phyloP scores from a whole-genome alignment of 2,797 vertebrate genomes.

The Coilia nasus region DNA sequence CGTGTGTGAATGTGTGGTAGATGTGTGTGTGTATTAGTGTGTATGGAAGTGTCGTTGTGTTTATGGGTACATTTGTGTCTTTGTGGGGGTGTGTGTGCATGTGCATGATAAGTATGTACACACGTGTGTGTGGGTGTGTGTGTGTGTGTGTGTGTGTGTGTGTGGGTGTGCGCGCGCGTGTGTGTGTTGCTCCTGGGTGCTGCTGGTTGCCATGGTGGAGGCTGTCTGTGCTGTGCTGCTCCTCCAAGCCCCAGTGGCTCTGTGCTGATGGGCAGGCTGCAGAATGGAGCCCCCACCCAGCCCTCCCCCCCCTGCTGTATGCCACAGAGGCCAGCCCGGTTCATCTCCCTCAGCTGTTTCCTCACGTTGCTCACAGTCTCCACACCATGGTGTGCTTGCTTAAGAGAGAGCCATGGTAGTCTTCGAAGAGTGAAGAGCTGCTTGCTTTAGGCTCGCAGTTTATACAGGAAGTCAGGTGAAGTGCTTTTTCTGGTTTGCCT shows the following conservation, averaged over 20 bases:
- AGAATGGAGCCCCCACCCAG: neutral
- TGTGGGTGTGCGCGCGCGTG: neutral
- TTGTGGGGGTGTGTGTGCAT: neutral
- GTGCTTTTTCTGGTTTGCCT: neutral
- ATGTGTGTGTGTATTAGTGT: neutral
- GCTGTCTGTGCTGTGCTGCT: neutral
- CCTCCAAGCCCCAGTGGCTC: neutral
- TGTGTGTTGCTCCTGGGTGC: neutral
- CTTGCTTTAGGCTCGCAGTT: neutral
- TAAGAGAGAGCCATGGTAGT: neutral
- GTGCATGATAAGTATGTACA: neutral
- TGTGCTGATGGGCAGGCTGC: neutral
- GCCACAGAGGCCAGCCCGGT: neutral
- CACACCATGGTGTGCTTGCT: neutral
- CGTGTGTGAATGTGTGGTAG: neutral
- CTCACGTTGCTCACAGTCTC: neutral
- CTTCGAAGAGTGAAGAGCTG: neutral
- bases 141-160: neutral
- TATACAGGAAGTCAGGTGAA: neutral
- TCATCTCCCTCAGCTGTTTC: neutral
- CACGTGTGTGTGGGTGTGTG: neutral
- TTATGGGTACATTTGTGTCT: neutral
- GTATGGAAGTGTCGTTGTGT: no score
- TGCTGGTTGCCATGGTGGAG: conserved; percentile 8
- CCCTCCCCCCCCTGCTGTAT: neutral